phyloP scores from a whole-genome alignment of 2,797 vertebrate species.

The Sphaeramia orbicularis region DNA sequence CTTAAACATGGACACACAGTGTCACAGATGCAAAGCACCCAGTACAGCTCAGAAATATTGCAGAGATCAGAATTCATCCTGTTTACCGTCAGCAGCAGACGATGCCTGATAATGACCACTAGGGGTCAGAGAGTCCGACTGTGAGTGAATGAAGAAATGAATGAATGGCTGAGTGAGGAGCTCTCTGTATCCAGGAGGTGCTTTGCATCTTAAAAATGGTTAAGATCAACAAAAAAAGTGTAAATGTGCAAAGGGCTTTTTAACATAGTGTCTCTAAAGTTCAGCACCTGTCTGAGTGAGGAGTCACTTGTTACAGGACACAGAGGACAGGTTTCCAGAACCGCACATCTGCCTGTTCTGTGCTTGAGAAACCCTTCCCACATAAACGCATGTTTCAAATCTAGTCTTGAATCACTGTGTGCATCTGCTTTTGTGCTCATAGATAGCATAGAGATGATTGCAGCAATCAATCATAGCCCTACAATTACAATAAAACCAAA shows the following conservation, averaged over 20 bases:
- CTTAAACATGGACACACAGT: slow-evolving; percentile 34
- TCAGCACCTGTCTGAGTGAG: slow-evolving; percentile 68
- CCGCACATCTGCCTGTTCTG: slow-evolving; percentile 61
- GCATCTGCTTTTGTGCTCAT: slow-evolving; percentile 81
- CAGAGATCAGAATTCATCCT: slow-evolving; percentile 14
- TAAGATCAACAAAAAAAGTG: slow-evolving; percentile 52
- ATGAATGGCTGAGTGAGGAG: slow-evolving; percentile 3
- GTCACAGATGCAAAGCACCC: slow-evolving; percentile 47
- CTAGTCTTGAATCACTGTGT: slow-evolving; percentile 59
- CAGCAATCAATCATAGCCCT: slow-evolving; percentile 75
- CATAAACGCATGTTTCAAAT: slow-evolving; percentile 44
- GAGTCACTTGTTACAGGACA: slow-evolving; percentile 59
- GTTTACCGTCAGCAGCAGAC: slow-evolving; percentile 7
- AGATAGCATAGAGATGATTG: slow-evolving; percentile 78
- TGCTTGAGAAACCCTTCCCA: slow-evolving; percentile 63
- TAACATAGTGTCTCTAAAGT: slow-evolving; percentile 58
- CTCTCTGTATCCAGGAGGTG: slow-evolving; percentile 25
- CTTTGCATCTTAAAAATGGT: slow-evolving; percentile 45
- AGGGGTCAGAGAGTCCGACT: slow-evolving; percentile 21
- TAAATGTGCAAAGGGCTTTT: slow-evolving; percentile 65
- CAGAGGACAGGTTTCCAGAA: slow-evolving; percentile 71
- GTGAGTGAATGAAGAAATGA: slow-evolving; percentile 11
- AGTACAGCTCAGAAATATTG: slow-evolving; percentile 21
- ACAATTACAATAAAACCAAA: slow-evolving; percentile 68
- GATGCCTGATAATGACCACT: slow-evolving; percentile 11